These are phyloP conservation scores for Melanostigma gelatinosum DNA, from an alignment of 2,113 vertebrate species.

Conservation along the genomic window DNA sequence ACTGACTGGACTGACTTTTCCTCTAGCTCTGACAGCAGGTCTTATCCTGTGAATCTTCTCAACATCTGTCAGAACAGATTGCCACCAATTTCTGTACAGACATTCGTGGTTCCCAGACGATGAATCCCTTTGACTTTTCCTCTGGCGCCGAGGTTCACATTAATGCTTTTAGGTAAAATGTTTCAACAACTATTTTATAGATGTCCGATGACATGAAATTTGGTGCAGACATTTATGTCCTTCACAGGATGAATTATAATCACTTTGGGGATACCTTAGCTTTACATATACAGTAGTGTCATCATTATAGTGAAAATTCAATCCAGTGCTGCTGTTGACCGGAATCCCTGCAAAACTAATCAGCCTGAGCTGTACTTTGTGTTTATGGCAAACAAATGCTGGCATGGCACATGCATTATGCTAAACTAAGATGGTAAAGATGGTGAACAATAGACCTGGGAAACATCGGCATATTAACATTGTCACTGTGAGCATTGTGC, in stretches of 20 bases:
- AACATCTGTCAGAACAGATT: not conserved
- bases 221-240: not conserved
- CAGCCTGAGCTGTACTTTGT: not conserved
- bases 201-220: not conserved
- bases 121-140: not conserved
- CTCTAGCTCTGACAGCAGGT: not conserved
- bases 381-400: not conserved
- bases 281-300: not conserved
- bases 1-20: not conserved
- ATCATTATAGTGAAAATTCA: not conserved
- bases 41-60: not conserved
- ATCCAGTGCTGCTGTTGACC: not conserved
- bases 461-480: not conserved
- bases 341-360: not conserved
- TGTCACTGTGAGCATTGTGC: not conserved
- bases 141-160: not conserved
- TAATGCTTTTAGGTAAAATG: constrained; percentile 1
- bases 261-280: not conserved
- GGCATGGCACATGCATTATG: not conserved
- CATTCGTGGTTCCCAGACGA: not conserved
- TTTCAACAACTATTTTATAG: not conserved
- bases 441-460: not conserved
- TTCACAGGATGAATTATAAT: not conserved
- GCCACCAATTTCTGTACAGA: not conserved
- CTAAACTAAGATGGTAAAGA: not conserved